Evolutionary conservation across 2,888 invertebrate genomes (phyloP).

Genomic region (Nyleta sp.): DNA sequence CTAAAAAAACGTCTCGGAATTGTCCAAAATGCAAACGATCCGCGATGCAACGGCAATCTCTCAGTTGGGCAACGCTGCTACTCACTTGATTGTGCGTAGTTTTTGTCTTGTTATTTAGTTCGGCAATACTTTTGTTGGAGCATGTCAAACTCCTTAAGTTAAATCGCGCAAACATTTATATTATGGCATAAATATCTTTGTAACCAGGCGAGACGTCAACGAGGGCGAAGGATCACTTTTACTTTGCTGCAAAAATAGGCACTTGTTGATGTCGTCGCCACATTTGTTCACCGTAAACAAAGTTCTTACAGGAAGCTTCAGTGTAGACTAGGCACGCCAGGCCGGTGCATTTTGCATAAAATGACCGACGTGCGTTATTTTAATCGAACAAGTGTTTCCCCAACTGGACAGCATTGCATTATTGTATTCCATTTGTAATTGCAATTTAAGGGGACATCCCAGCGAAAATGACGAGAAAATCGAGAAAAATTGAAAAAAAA

Average conservation of each 20-base stretch:
- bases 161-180: slow-evolving; percentile 42
- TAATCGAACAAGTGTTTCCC: too few species aligned
- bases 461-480: too few species aligned
- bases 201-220: slow-evolving; percentile 14
- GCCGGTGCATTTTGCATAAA: slow-evolving; percentile 68
- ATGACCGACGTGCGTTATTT: slow-evolving; percentile 4
- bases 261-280: slow-evolving; percentile 61
- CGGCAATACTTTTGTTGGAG: slow-evolving; percentile 38
- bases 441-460: too few species aligned
- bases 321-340: slow-evolving; percentile 69
- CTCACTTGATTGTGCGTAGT: slow-evolving; percentile 57
- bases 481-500: too few species aligned
- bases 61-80: slow-evolving; percentile 44
- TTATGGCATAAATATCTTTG: slow-evolving; percentile 28
- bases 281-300: slow-evolving; percentile 66
- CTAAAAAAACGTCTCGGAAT: too few species aligned
- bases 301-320: slow-evolving; percentile 77
- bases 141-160: slow-evolving; percentile 48
- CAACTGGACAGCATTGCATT: too few species aligned
- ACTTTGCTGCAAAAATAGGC: slow-evolving; percentile 6
- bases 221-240: too few species aligned
- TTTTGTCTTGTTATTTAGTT: slow-evolving; percentile 52
- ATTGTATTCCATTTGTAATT: too few species aligned
- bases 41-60: slow-evolving; percentile 25
- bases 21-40: too few species aligned